phyloP scores from a whole-genome alignment of 2,888 invertebrate species.

The Drosophila antonietae region DNA sequence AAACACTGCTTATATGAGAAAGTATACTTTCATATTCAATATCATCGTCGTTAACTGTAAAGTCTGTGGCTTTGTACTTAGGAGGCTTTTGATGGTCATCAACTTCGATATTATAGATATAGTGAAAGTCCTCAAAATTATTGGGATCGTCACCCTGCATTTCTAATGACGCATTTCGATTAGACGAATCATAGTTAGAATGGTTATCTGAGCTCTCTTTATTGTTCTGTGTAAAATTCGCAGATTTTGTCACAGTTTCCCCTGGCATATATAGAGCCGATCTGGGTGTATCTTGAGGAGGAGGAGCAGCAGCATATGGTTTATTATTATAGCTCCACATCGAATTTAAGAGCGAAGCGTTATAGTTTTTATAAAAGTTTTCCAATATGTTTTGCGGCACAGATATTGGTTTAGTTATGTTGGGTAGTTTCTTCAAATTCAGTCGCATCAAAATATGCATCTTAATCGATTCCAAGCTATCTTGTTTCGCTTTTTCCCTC shows the following conservation, averaged over 20 bases:
- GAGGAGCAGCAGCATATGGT: background rate
- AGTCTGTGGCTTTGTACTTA: slow-evolving; percentile 5
- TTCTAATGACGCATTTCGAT: slow-evolving; percentile 38
- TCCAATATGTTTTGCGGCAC: slow-evolving; percentile 87
- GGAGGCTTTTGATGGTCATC: slow-evolving; percentile 12
- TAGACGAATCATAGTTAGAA: background rate
- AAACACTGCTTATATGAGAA: slow-evolving; percentile 82
- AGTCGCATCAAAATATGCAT: slow-evolving; percentile 88
- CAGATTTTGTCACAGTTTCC: slow-evolving; percentile 1
- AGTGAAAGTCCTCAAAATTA: slow-evolving; percentile 38
- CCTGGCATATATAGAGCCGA: slow-evolving; percentile 14
- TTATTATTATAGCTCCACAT: slow-evolving; percentile 24
- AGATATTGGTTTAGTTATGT: slow-evolving; percentile 87
- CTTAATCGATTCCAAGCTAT: slow-evolving; percentile 88
- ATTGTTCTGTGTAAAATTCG: background rate
- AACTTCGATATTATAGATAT: slow-evolving; percentile 25
- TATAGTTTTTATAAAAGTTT: slow-evolving; percentile 82
- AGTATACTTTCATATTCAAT: slow-evolving; percentile 67
- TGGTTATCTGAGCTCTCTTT: background rate
- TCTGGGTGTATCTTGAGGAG: slow-evolving; percentile 7
- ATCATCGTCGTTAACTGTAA: slow-evolving; percentile 5
- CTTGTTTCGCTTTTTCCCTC: slow-evolving; percentile 86
- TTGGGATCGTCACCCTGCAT: slow-evolving; percentile 74
- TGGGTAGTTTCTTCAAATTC: slow-evolving; percentile 87
- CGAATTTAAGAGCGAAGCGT: slow-evolving; percentile 43